Base-by-base conservation (phyloP, 2,113 vertebrate species). In the Malaclemys terrapin region DNA sequence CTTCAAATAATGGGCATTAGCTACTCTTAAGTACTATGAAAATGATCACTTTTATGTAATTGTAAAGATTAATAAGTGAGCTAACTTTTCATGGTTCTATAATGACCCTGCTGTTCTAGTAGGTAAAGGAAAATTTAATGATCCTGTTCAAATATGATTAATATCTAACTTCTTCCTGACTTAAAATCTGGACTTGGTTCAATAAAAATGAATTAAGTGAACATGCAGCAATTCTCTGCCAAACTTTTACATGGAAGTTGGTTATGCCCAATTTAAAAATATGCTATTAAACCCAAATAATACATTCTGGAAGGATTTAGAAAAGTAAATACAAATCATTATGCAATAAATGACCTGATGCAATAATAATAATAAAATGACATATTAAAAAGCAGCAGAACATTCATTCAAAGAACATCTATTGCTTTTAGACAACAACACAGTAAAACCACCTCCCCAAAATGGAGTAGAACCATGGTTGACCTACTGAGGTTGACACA, bases 141-240 rank as follows among this genome's bases (percentile, higher is more conserved):
- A 97, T 96, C 91, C 94, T 90, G 95, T 38, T 97, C 96, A 97
- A 83, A 96, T 95, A 92, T 98, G 97, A 98, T 98, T 98, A 98
- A 98, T 97, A 97, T 97, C 93, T 97, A 98, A 97, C 38, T 87
- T 91, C 96, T 97, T 97, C 96, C 96, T 96, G 95, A 95, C 93
- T 96, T 96, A 98, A 98, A 97, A 94, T 96, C 91, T 97, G 97
- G 96, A 98, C 88, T 97, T 95, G 96, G 93, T 98, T 98, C 97
- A 98, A 98, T 97, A 96, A 98, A 98, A 98, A 97, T 97, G 95
- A 98, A 96, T 97, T 98, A 97, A 98, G 89, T 90, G 96, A 98
- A 97, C 96, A 95, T 96, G 96, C 89, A 96, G 65, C 90, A 93
- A 89, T 93, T 97, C 95, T 95, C 89, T 97, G 96, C 93, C 97